A percentile compares a stretch with the other conserved stretches of the same genome.
These are phyloP conservation scores for Mesembrinibis cayennensis DNA, from an alignment of 2,113 vertebrate species.

Conservation along the genomic window DNA sequence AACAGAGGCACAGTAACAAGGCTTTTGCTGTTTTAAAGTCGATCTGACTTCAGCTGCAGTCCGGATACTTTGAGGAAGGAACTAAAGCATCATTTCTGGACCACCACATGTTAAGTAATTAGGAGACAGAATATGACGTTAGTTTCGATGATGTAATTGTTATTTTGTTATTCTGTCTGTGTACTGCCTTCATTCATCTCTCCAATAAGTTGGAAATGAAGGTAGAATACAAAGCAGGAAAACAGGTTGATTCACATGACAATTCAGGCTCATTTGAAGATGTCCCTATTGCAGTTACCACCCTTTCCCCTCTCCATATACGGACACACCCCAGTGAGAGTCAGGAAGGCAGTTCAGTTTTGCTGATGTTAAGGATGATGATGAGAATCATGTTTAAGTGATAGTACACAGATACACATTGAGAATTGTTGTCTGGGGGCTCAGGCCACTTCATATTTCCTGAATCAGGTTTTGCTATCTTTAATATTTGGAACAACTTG, in stretches of 20 bases:
- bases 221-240: neutral
- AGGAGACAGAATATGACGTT: neutral
- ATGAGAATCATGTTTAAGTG: neutral
- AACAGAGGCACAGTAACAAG: neutral
- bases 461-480: neutral
- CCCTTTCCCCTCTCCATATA: neutral
- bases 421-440: neutral
- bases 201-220: neutral
- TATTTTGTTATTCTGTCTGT: conserved; percentile 8
- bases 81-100: neutral
- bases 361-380: neutral
- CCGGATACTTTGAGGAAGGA: neutral
- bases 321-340: neutral
- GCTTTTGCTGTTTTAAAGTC: neutral
- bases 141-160: neutral
- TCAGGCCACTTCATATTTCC: neutral
- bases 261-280: neutral
- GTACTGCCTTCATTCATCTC: neutral
- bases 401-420: neutral
- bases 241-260: accelerated
- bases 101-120: neutral
- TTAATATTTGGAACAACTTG: neutral
- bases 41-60: neutral
- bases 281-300: neutral
- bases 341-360: neutral